Evolutionary conservation across 1,140 invertebrate species (phyloP).

Genomic region (Formica exsecta): DNA sequence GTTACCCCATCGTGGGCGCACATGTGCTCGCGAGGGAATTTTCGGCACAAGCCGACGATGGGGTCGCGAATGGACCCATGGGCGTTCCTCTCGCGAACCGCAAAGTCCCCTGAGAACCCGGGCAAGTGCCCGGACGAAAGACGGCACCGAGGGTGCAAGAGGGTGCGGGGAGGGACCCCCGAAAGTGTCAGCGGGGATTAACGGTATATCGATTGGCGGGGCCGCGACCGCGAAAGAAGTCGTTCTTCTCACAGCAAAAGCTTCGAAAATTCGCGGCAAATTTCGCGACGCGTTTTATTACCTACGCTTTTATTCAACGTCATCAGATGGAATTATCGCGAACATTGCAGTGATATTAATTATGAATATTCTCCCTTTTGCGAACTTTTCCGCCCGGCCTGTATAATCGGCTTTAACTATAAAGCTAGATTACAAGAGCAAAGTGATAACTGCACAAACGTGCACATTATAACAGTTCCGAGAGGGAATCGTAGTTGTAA

Average conservation of each 20-base stretch:
- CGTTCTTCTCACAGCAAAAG: constrained; percentile 44
- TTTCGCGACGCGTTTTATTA: constrained; percentile 18
- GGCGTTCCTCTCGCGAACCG: constrained; percentile 50
- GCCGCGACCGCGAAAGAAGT: constrained; percentile 59
- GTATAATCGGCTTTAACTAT: constrained; percentile 4
- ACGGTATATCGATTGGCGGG: constrained; percentile 66
- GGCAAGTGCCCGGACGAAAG: constrained; percentile 74
- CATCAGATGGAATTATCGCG: not conserved
- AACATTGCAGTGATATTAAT: constrained; percentile 33
- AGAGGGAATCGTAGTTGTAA: not conserved
- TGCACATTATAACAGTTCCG: not conserved
- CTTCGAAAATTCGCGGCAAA: not conserved
- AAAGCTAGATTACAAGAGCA: not conserved
- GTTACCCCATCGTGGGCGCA: constrained; percentile 73
- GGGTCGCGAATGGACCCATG: constrained; percentile 62
- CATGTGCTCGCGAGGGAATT: constrained; percentile 85
- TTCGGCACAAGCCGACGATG: constrained; percentile 59
- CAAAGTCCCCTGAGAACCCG: constrained; percentile 80
- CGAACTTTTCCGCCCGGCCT: not conserved
- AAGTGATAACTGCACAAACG: too few species aligned
- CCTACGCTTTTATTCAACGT: not conserved
- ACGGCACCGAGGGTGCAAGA: not conserved
- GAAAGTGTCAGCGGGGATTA: constrained; percentile 69
- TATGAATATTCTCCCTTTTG: not conserved
- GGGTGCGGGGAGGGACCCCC: too few species aligned